Percentiles rank a stretch among this genome's conserved stretches.
These are phyloP conservation scores for Pseudolaguvia tuberculata DNA, from an alignment of 2,113 vertebrate genomes.

Conservation along the genomic window DNA sequence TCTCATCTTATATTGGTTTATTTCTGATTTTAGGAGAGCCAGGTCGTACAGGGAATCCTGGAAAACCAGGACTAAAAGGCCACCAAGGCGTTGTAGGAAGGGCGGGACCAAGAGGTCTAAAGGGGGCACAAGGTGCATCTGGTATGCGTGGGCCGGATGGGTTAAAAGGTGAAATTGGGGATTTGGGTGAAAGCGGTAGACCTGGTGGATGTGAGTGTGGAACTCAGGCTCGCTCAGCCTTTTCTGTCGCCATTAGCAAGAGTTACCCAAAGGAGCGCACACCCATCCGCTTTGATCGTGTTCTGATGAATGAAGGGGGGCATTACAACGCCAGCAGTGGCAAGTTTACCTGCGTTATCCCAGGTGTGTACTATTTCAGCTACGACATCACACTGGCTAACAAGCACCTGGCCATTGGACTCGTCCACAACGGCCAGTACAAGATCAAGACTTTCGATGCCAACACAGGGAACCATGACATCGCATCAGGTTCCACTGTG, in stretches of 20 bases:
- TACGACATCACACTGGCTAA: constrained; percentile 95
- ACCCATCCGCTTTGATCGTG: constrained; percentile 90
- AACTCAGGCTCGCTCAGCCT: constrained; percentile 77
- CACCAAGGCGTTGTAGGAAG: constrained; percentile 80
- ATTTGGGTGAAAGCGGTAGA: constrained; percentile 69
- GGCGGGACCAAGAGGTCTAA: constrained; percentile 82
- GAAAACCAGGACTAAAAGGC: constrained; percentile 83
- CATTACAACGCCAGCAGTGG: constrained; percentile 87
- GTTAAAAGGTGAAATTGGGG: constrained; percentile 78
- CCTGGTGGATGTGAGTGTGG: constrained; percentile 82
- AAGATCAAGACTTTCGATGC: constrained; percentile 93
- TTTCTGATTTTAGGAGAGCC: constrained; percentile 56
- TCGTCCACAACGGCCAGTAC: constrained; percentile 94
- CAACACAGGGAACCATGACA: constrained; percentile 92
- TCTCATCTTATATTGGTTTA: constrained; percentile 17
- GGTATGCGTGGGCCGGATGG: constrained; percentile 73
- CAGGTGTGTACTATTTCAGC: constrained; percentile 91
- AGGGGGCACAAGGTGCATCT: constrained; percentile 71
- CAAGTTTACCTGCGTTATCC: constrained; percentile 86
- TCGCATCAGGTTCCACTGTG: constrained; percentile 90
- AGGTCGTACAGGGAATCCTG: constrained; percentile 79
- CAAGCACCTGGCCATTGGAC: constrained; percentile 91
- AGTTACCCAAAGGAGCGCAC: constrained; percentile 89
- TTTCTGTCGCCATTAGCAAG: constrained; percentile 88
- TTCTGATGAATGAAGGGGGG: constrained; percentile 89